Conservation (phyloP, 1,140 invertebrate genomes). For the Papilio polytes region DNA sequence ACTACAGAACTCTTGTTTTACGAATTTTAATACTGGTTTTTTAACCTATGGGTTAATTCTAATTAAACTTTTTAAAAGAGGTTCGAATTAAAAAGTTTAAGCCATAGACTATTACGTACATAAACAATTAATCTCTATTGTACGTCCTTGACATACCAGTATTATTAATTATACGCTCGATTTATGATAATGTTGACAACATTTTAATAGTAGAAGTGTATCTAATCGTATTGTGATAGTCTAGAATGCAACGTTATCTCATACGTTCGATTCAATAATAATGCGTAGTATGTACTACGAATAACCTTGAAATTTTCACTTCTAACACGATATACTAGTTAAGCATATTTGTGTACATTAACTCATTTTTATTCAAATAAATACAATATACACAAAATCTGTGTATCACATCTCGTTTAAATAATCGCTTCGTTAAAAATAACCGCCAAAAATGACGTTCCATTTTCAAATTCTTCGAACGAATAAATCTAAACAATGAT, state of each 20-base stretch:
- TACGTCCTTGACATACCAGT: not conserved
- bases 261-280: not conserved
- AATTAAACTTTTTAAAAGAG: not conserved
- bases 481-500: constrained; percentile 46
- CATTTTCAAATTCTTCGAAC: constrained; percentile 34
- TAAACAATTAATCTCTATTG: not conserved
- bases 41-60: no score
- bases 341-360: no score
- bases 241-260: not conserved
- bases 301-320: not conserved
- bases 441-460: constrained; percentile 36
- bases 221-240: not conserved
- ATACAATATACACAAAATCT: not conserved
- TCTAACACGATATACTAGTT: no score
- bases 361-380: not conserved
- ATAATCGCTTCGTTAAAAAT: constrained; percentile 8
- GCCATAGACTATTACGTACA: not conserved
- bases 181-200: not conserved
- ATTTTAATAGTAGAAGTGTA: constrained; percentile 3
- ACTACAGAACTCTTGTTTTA: not conserved
- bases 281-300: constrained; percentile 2
- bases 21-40: no score
- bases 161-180: not conserved
- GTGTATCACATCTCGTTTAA: not conserved
- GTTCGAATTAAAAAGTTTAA: not conserved